Conservation (phyloP, 2,113 vertebrate species). For the Cacatua alba region DNA sequence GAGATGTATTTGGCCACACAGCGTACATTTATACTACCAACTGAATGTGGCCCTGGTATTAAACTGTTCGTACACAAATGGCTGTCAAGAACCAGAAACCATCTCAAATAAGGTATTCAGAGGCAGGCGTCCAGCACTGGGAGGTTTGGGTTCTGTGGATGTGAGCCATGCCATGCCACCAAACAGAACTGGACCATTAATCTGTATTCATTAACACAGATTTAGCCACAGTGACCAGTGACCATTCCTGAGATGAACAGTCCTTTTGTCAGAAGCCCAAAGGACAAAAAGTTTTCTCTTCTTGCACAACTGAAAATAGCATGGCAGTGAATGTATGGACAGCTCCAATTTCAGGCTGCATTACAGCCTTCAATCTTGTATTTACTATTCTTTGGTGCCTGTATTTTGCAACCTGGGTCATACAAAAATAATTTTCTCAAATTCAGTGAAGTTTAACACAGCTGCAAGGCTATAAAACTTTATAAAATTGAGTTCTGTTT, state of each 20-base stretch:
- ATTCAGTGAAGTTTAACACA: background rate
- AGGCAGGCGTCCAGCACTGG: background rate
- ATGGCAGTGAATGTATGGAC: background rate
- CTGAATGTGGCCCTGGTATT: background rate
- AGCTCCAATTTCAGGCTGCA: background rate
- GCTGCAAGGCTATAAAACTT: background rate
- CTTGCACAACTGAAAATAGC: background rate
- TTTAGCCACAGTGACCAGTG: background rate
- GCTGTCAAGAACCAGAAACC: background rate
- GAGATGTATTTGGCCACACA: background rate
- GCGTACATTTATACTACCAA: background rate
- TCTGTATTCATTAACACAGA: background rate
- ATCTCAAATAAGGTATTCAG: background rate
- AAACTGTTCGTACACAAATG: background rate
- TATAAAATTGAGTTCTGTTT: background rate
- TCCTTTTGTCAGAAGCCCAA: background rate
- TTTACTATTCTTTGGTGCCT: background rate
- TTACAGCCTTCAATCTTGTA: background rate
- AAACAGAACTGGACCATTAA: background rate
- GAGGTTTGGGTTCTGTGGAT: background rate
- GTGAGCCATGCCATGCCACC: background rate
- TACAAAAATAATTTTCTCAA: background rate
- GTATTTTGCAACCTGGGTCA: background rate
- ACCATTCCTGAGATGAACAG: background rate
- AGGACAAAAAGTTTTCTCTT: background rate